Conservation (phyloP, 2,888 invertebrate species). For the Octonoba sinensis region DNA sequence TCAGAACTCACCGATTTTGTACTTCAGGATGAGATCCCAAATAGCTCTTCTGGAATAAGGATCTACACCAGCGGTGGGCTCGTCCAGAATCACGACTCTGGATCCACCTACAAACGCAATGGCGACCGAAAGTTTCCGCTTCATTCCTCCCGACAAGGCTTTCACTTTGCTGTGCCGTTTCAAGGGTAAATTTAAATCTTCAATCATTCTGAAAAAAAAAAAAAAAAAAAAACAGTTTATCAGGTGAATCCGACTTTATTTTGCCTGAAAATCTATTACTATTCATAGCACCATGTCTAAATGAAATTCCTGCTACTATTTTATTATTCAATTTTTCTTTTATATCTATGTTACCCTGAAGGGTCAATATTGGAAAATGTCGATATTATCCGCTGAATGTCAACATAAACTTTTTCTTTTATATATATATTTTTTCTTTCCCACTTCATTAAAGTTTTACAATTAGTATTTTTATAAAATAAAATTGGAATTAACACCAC, state of each 20-base stretch:
- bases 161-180: slow-evolving; percentile 72
- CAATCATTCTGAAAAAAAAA: slow-evolving; percentile 73
- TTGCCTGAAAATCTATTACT: neutral
- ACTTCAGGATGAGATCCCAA: slow-evolving; percentile 81
- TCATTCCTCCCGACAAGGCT: slow-evolving; percentile 85
- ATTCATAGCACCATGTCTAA: too few relatives aligned
- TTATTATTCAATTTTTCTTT: too few relatives aligned
- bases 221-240: neutral
- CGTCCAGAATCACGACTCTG: slow-evolving; percentile 82
- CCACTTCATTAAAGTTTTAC: too few relatives aligned
- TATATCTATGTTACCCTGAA: too few relatives aligned
- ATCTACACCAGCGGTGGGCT: slow-evolving; percentile 90
- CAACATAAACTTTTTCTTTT: too few relatives aligned
- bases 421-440: too few relatives aligned
- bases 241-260: neutral
- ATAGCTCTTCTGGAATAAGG: slow-evolving; percentile 84
- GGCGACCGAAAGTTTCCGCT: slow-evolving; percentile 87
- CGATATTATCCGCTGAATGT: too few relatives aligned
- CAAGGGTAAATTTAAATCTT: slow-evolving; percentile 79
- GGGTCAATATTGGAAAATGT: too few relatives aligned
- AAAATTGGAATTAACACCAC: too few relatives aligned
- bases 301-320: too few relatives aligned
- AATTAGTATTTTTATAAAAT: too few relatives aligned
- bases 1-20: slow-evolving; percentile 75
- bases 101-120: slow-evolving; percentile 87